Percentiles rank a stretch among this genome's conserved stretches.
These are phyloP conservation scores for Palythoa caribaeorum DNA, from an alignment of 92 coral and sea anemone species.

Conservation along the genomic window DNA sequence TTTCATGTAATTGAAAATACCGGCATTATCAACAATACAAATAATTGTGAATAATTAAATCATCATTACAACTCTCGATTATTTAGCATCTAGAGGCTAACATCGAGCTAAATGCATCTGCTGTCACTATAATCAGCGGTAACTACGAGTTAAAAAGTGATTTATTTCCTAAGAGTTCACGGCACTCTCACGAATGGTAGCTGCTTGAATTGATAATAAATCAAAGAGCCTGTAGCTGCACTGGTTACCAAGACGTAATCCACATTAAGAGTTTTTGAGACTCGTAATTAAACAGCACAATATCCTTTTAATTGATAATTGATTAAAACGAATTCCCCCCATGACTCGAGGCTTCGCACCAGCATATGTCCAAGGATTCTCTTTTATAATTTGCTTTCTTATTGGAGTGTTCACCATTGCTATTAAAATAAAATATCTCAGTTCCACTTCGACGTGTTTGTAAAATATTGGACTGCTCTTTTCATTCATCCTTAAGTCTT, in stretches of 20 bases:
- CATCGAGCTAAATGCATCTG: neutral
- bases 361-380: neutral
- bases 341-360: neutral
- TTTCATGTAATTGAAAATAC: too few relatives aligned
- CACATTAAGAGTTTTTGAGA: neutral
- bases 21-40: too few relatives aligned
- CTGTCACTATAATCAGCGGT: neutral
- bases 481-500: conserved; percentile 71
- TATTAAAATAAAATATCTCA: neutral
- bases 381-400: neutral
- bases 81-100: neutral
- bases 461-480: neutral
- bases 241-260: neutral
- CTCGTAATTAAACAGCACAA: neutral
- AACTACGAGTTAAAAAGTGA: neutral
- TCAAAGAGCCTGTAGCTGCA: neutral
- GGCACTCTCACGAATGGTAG: too few relatives aligned
- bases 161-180: too few relatives aligned
- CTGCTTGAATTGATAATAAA: neutral
- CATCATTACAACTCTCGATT: too few relatives aligned
- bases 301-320: neutral
- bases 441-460: neutral
- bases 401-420: neutral
- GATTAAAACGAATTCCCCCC: neutral
- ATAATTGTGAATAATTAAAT: too few relatives aligned